Evolutionary conservation across 2,113 vertebrate genomes (phyloP), one percentile per base, ranked within the genome.

Genomic region (Hirundichthys speculiger): DNA sequence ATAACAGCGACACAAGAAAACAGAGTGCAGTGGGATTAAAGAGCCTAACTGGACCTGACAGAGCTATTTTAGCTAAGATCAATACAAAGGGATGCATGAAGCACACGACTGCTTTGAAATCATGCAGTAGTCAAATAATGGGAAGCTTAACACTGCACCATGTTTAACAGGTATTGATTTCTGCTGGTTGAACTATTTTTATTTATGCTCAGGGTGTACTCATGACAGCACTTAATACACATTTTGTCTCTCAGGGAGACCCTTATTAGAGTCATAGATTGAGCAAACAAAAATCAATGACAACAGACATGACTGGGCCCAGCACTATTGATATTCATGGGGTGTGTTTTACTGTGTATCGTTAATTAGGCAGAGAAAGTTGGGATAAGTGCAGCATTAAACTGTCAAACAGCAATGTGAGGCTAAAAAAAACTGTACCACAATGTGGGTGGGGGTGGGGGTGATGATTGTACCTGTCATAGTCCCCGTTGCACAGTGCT

Each of bases 401-500:
- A 34, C 46, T 19, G 48, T 3, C 15, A 65, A 74, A 59, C 16
- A 52, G 40, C 25, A 57, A 15, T 40, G 25, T 50, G n/a, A 9
- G 13, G 43, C 50, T 51, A 34, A 54, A 42, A 54, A 42, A 41
- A 18, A 27, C 27, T 4, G 27, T 4, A 27, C 27, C 27, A 27
- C 27, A 27, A 34, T 34, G 30, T 34, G 30, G 7, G 30, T 34
- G 3, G 11, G 21, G 52, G 16, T 1, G 12, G 22, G 14, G 4
- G 18, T 14, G n/a, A 10, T 25, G 2, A 19, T 40, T n/a, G 13
- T 89, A 91, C 90, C 90, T 90, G 81, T 91, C 88, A 22, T 80
- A 91, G 86, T 91, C 90, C 19, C 90, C 90, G n/a, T 91, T 91
- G 84, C 90, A 91, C 59, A 91, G 87, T 0, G 90, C 90, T 68